Base-by-base conservation (phyloP, 2,797 vertebrate genomes). In the Sebastolobus altivelis region DNA sequence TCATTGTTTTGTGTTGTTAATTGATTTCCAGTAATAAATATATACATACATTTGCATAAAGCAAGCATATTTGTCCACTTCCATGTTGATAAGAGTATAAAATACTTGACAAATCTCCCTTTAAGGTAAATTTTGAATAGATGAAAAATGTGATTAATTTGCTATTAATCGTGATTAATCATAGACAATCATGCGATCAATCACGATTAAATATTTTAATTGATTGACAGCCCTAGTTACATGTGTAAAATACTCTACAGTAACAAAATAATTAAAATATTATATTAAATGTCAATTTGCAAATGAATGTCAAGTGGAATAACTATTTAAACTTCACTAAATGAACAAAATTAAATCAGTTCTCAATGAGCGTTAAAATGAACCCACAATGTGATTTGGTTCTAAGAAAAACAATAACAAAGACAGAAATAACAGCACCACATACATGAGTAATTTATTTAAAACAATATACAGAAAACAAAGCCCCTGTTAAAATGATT, bases 371-470 rank as follows among this genome's bases (percentile, higher is more conserved):
- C 4, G 38, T 20, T 52, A 25, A 56, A 38, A 71, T 52, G 0
- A 62, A 54, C 11, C 16, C 12, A 55, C 16, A 33, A 54, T 52
- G n/a, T 20, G 8, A 65, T 59, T 29, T 31, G 10, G 12, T 54
- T 67, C 14, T 61, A 5, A 27, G 13, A 8, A 65, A 65, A 72
- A 70, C 1, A 55, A 18, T 18, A 52, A 11, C 8, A 22, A 38
- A 43, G 5, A 56, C 16, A 14, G 6, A 9, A 38, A 62, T 40
- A 68, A 49, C 52, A 58, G 33, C 38, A 84, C 31, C 65, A 66
- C 38, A 85, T 69, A 87, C 46, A 89, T 59, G 63, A 63, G 14
- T 52, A 11, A 80, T 94, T 92, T 93, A 93, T 91, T 95, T 92
- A 89, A 88, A 94, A 87, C 79, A 80, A 83, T 61, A 14, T 86